Conservation (phyloP, 2,113 vertebrate species). For the Rhinichthys klamathensis region DNA sequence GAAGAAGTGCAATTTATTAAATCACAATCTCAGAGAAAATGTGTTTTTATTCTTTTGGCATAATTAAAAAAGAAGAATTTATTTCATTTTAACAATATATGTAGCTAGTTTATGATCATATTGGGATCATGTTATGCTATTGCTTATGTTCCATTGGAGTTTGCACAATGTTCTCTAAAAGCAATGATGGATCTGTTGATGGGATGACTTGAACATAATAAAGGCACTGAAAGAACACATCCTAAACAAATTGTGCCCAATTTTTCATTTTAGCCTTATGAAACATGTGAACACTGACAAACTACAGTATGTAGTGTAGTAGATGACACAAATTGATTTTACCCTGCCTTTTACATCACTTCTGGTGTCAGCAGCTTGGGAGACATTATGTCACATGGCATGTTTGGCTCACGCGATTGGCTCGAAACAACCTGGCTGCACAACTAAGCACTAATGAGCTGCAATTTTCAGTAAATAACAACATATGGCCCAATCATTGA, state of each 20-base stretch:
- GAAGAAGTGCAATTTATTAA: background rate
- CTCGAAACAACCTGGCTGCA: background rate
- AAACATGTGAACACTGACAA: background rate
- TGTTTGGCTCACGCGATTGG: background rate
- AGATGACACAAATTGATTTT: background rate
- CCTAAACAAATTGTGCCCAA: background rate
- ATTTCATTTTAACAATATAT: background rate
- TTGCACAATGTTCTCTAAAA: background rate
- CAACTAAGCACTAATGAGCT: background rate
- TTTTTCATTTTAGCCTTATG: background rate
- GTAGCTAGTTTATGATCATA: background rate
- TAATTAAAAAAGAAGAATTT: background rate
- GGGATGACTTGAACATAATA: background rate
- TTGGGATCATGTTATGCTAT: background rate
- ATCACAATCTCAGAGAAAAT: background rate
- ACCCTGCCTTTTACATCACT: background rate
- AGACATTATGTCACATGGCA: background rate
- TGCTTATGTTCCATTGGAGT: background rate
- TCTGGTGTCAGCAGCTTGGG: background rate
- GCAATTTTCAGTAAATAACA: background rate
- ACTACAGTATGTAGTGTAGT: background rate
- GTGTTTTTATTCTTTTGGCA: background rate
- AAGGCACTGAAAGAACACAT: background rate
- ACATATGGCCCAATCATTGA: background rate
- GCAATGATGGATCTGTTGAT: background rate